A percentile compares a stretch with the other conserved stretches of the same genome.
Conservation (phyloP, 2,888 invertebrate genomes). For the Meliscaeva auricollis region DNA sequence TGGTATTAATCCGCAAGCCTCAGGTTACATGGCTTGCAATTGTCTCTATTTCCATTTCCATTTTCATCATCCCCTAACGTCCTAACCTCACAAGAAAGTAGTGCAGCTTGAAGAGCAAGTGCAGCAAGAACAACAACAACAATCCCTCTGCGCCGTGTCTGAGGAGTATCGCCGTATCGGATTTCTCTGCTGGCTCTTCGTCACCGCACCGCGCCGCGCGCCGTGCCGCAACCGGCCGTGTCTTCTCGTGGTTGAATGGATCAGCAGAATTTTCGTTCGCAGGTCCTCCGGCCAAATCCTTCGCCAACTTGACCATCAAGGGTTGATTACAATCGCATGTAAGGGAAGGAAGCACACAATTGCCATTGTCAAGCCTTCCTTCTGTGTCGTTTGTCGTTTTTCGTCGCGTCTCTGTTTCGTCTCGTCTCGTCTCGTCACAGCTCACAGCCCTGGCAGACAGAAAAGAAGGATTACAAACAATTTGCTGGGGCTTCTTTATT, state of each 20-base stretch:
- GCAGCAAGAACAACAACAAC: conserved; percentile 27
- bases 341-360: conserved; percentile 64
- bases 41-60: conserved; percentile 53
- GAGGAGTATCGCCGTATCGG: conserved; percentile 13
- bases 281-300: conserved; percentile 45
- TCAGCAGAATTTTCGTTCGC: conserved; percentile 41
- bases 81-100: conserved; percentile 50
- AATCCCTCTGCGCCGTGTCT: conserved; percentile 19
- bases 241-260: conserved; percentile 42
- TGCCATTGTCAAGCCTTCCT: conserved; percentile 57
- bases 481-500: conserved; percentile 65
- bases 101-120: conserved; percentile 23
- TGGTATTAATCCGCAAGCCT: conserved; percentile 64
- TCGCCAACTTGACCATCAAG: conserved; percentile 57
- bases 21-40: conserved; percentile 65
- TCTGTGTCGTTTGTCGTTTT: conserved; percentile 1
- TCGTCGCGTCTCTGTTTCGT: background rate
- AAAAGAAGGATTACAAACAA: conserved; percentile 52
- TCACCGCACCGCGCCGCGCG: background rate
- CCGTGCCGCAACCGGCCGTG: conserved; percentile 9
- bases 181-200: conserved; percentile 50
- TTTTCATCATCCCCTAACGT: background rate
- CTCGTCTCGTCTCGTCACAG: conserved; percentile 16
- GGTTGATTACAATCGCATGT: conserved; percentile 43
- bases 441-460: background rate